Percentiles rank a stretch among this genome's conserved stretches.
phyloP scores from a whole-genome alignment of 23 tunicate genomes.

The Phallusia fumigata region DNA sequence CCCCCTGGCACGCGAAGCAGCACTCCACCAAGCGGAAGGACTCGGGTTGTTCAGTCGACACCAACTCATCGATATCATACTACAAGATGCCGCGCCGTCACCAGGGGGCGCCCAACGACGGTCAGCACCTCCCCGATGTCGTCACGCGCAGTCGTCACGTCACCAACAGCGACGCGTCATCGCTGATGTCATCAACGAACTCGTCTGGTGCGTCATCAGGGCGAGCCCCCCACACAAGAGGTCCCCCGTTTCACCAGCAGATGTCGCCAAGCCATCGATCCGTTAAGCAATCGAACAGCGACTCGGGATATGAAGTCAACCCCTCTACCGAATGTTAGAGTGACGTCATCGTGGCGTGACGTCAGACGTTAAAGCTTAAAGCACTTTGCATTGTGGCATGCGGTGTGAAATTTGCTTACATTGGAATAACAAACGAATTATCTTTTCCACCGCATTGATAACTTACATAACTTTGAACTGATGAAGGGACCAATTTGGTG shows the following conservation, averaged over 20 bases:
- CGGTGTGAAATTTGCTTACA: too few relatives aligned
- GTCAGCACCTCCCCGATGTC: conserved; percentile 26
- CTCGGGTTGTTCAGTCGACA: conserved; percentile 63
- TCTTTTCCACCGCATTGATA: too few relatives aligned
- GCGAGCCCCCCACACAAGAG: not conserved
- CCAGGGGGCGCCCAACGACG: not conserved
- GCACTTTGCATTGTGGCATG: too few relatives aligned
- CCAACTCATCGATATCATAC: conserved; percentile 53
- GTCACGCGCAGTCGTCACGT: conserved; percentile 24
- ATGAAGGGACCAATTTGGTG: not conserved
- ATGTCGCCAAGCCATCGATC: conserved; percentile 10
- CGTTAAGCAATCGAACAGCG: conserved; percentile 41
- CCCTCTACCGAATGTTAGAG: not conserved
- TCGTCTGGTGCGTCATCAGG: conserved; percentile 49
- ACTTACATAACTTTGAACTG: too few relatives aligned
- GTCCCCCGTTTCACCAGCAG: not conserved
- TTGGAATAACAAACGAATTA: too few relatives aligned
- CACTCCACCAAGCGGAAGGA: conserved; percentile 32
- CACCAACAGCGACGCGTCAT: conserved; percentile 44
- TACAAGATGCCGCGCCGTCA: conserved; percentile 42
- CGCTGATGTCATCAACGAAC: conserved; percentile 62
- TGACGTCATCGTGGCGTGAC: conserved; percentile 33
- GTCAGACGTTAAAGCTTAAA: too few relatives aligned
- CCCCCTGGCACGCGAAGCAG: conserved; percentile 36
- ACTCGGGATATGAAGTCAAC: conserved; percentile 19